Base-by-base conservation (phyloP, 1,140 invertebrate species). In the Ooceraea biroi region DNA sequence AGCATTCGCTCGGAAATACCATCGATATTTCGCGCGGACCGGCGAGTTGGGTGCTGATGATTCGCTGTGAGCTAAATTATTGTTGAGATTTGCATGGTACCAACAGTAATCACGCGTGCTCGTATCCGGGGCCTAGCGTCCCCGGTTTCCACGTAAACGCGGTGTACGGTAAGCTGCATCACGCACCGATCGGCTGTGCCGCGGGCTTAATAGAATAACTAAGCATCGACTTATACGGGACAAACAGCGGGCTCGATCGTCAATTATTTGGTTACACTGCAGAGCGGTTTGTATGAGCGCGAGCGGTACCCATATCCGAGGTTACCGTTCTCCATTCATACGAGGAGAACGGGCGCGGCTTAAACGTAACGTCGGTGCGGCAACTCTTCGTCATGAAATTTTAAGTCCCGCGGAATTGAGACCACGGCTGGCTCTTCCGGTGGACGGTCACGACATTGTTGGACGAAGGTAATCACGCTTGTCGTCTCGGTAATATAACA, bases 201-300 rank as follows among this genome's bases (percentile, higher is more conserved):
- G 30, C 41, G 58, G 57, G 55, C 57, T 87, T 87, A 85, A 87
- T 87, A 78, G 86, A 87, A 87, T 87, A 87, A 85, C 84, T 87
- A 82, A 87, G 73, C 65, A 46, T 83, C 74, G 72, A 85, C 84
- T 85, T 87, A 71, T 71, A 80, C 50, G 76, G 69, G 76, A 69
- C 63, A 71, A 60, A 57, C 50, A 71, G 41, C 65, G 44, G 48
- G 36, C 36, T 7, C 65, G 50, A 48, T 80, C 76, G 52, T 80
- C 22, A 80, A 80, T 80, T 80, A 80, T 80, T 80, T 50, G 65
- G 30, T 50, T 36, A 55, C 12, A 27, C 65, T 63, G 63, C 63
- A 19, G 46, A 77, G 30, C 17, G 36, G 65, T 58, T 17, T 57
- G n/a, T 19, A 36, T 22, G 44, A 25, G 44, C 41, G 30, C 17